Conservation (phyloP, 2,888 invertebrate species). For the Morpho helenor region DNA sequence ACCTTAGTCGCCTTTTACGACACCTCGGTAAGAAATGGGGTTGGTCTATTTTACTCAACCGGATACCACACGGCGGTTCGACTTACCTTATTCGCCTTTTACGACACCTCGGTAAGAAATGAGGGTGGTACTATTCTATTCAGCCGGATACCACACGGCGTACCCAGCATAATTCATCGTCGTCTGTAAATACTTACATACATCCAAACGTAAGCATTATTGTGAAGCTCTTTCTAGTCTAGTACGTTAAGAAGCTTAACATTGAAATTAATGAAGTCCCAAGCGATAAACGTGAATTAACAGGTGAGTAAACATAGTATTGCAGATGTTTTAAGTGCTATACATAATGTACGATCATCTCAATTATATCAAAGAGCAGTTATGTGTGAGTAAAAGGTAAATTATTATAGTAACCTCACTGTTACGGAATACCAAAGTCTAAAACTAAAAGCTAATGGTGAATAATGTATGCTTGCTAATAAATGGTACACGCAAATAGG, state of each 20-base stretch:
- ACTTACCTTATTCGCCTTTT: too few species aligned
- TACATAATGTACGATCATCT: slow-evolving; percentile 19
- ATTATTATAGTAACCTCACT: slow-evolving; percentile 3
- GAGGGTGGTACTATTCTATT: too few species aligned
- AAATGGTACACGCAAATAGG: background rate
- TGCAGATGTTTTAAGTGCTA: slow-evolving; percentile 22
- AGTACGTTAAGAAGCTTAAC: background rate
- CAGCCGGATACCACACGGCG: too few species aligned
- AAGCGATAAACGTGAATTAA: slow-evolving; percentile 13
- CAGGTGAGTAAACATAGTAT: slow-evolving; percentile 10
- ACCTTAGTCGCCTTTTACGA: too few species aligned
- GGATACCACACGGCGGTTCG: too few species aligned
- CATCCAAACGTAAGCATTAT: background rate
- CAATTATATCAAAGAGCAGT: slow-evolving; percentile 19
- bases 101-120: too few species aligned
- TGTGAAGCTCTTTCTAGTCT: background rate
- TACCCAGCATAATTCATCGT: too few species aligned
- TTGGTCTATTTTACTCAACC: too few species aligned
- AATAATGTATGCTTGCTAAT: slow-evolving; percentile 1
- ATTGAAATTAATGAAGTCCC: background rate
- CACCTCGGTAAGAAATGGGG: too few species aligned
- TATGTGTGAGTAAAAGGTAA: slow-evolving; percentile 7
- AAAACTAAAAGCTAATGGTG: slow-evolving; percentile 9
- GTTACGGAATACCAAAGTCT: slow-evolving; percentile 1
- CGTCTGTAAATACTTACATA: too few species aligned